A percentile compares a stretch with the other conserved stretches of the same genome.
Conservation (phyloP, 2,113 vertebrate species). For the Pica pica region DNA sequence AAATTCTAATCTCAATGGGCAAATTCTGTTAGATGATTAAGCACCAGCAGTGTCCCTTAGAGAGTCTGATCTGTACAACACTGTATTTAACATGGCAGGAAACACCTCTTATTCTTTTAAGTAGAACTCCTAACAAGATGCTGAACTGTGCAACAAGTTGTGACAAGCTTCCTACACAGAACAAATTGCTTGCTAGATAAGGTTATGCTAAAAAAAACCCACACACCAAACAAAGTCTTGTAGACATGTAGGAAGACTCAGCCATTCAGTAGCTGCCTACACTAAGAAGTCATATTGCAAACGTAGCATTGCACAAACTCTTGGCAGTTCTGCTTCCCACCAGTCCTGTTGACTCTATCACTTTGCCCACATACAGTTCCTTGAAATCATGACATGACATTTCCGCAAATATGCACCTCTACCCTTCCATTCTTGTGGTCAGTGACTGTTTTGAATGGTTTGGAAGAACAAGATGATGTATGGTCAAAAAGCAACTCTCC, state of each 20-base stretch:
- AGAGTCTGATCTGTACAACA: not conserved
- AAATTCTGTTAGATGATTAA: not conserved
- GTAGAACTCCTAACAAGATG: not conserved
- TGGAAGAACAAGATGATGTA: accelerated
- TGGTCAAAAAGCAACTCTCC: not conserved
- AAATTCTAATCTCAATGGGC: not conserved
- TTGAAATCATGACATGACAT: not conserved
- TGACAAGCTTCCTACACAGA: not conserved
- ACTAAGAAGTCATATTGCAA: not conserved
- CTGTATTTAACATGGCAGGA: not conserved
- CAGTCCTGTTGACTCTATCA: not conserved
- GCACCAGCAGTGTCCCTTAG: not conserved
- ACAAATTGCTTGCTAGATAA: not conserved
- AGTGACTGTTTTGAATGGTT: not conserved
- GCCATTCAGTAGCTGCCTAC: not conserved
- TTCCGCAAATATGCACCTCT: not conserved
- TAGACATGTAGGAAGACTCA: not conserved
- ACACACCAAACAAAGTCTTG: not conserved
- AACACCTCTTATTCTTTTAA: not conserved
- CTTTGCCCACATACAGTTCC: not conserved
- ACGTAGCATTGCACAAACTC: not conserved
- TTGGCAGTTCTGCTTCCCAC: not conserved
- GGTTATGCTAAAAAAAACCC: not conserved
- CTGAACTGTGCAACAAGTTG: not conserved
- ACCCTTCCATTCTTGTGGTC: not conserved